phyloP scores from a whole-genome alignment of 2,113 vertebrate genomes.

The Anthoscopus minutus region DNA sequence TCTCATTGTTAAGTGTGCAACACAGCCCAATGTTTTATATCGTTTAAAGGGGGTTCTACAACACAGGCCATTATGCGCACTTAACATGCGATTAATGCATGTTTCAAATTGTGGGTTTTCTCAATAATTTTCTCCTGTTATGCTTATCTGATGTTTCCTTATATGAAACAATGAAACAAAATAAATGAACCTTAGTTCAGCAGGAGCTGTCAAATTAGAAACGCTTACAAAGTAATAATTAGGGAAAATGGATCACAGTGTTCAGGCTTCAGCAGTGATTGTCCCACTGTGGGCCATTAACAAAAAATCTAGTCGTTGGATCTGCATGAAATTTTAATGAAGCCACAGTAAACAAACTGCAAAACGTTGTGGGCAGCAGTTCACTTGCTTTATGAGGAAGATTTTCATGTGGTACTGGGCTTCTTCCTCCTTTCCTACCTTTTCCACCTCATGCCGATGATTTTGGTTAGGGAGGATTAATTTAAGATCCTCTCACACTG shows the following conservation, averaged over 20 bases:
- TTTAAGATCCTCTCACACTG: not conserved
- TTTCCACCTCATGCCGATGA: not conserved
- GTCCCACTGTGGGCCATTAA: slow-evolving; percentile 70
- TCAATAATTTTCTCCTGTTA: slow-evolving; percentile 9
- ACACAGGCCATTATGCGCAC: not conserved
- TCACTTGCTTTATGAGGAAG: not conserved
- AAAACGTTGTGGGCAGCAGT: slow-evolving; percentile 33
- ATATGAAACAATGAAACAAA: slow-evolving; percentile 59
- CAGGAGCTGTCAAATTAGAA: slow-evolving; percentile 74
- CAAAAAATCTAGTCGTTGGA: slow-evolving; percentile 64
- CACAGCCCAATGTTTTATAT: not conserved
- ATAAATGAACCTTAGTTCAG: slow-evolving; percentile 66
- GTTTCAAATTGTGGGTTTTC: slow-evolving; percentile 1
- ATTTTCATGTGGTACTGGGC: not conserved
- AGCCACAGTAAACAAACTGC: slow-evolving; percentile 63
- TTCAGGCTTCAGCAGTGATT: slow-evolving; percentile 61
- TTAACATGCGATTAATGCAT: not conserved
- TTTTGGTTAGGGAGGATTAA: not conserved
- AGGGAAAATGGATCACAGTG: slow-evolving; percentile 68
- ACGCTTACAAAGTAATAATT: slow-evolving; percentile 66
- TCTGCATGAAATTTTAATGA: slow-evolving; percentile 73
- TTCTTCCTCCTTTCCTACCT: not conserved
- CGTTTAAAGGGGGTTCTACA: not conserved
- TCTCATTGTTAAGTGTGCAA: not conserved
- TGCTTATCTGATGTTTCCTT: slow-evolving; percentile 40